Evolutionary conservation across 2,888 invertebrate species (phyloP).

Genomic region (Caenorhabditis wallacei): DNA sequence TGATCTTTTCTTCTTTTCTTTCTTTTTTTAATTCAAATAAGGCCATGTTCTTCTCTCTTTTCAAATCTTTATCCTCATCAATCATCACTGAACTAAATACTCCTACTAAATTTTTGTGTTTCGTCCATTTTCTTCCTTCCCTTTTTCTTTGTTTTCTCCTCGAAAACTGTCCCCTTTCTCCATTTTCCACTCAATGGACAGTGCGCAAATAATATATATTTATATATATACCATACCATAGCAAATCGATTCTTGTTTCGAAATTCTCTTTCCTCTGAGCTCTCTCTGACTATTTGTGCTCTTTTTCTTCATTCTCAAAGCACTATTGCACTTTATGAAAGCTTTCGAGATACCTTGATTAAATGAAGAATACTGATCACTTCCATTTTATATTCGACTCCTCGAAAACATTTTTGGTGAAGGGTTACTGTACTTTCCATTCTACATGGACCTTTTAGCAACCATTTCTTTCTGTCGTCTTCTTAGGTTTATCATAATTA

Average conservation of each 20-base stretch:
- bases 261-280: conserved; percentile 5
- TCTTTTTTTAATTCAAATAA: background rate
- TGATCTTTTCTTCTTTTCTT: background rate
- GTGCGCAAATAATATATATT: conserved; percentile 46
- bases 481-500: no score
- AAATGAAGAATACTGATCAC: background rate
- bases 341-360: background rate
- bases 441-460: no score
- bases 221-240: background rate
- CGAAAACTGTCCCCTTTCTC: conserved; percentile 41
- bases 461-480: no score
- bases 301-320: conserved; percentile 11
- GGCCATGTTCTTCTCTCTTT: background rate
- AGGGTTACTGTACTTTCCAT: no score
- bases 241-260: conserved; percentile 56
- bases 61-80: conserved; percentile 34
- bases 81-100: conserved; percentile 62
- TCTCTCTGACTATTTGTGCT: conserved; percentile 12
- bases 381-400: no score
- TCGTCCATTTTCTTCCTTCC: background rate
- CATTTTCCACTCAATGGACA: conserved; percentile 43
- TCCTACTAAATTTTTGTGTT: background rate
- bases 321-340: background rate
- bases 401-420: no score
- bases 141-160: conserved; percentile 52